Evolutionary conservation across 2,113 vertebrate genomes (phyloP).

Genomic region (Jacana jacana): DNA sequence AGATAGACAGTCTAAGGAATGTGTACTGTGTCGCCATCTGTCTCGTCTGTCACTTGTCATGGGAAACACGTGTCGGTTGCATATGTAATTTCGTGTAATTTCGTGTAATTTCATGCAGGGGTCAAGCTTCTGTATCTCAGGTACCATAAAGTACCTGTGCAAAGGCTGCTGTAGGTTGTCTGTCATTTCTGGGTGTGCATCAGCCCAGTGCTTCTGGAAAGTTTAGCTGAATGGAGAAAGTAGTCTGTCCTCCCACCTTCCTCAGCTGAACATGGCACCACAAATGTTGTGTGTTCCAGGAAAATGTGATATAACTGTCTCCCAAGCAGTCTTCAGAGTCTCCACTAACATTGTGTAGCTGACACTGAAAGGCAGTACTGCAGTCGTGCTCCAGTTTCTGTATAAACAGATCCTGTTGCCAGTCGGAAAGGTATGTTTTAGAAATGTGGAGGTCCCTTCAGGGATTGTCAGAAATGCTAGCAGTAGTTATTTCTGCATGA

Average conservation of each 20-base stretch:
- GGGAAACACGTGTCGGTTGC: rapidly evolving
- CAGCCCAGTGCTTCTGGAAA: neutral
- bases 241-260: neutral
- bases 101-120: neutral
- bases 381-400: neutral
- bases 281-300: neutral
- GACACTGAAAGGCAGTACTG: neutral
- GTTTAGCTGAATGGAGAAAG: neutral
- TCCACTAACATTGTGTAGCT: neutral
- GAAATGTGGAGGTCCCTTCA: neutral
- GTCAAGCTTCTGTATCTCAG: neutral
- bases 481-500: neutral
- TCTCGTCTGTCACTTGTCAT: neutral
- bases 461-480: neutral
- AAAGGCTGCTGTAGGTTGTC: neutral
- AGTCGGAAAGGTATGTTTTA: neutral
- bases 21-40: neutral
- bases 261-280: neutral
- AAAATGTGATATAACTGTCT: neutral
- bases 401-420: neutral
- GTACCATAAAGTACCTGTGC: neutral
- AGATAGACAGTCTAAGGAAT: neutral
- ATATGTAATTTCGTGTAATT: neutral
- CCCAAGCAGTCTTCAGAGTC: neutral
- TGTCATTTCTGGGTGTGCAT: neutral